Evolutionary conservation across 1,140 invertebrate genomes (phyloP).

Genomic region (Drosophila tsacasi): DNA sequence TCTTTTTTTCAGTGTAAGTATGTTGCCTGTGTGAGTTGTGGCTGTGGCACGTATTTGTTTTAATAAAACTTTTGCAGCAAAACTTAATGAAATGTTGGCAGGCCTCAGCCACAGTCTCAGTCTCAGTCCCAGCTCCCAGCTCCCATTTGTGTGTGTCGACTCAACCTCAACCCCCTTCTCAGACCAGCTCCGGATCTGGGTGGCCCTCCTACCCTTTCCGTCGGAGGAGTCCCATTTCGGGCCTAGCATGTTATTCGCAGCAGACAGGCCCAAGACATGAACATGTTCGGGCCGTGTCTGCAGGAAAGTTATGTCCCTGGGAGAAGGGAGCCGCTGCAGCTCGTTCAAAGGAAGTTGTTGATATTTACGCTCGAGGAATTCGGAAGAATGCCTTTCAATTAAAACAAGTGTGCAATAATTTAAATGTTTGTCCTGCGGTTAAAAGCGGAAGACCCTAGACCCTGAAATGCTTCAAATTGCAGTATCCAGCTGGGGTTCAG

Average conservation of each 20-base stretch:
- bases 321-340: constrained; percentile 26
- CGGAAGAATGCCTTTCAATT: constrained; percentile 79
- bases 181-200: background rate
- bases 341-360: constrained; percentile 75
- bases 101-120: constrained; percentile 50
- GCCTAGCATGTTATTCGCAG: constrained; percentile 34
- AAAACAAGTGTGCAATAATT: constrained; percentile 69
- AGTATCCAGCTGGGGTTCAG: constrained; percentile 13
- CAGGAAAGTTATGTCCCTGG: constrained; percentile 53
- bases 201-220: background rate
- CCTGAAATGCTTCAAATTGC: constrained; percentile 15
- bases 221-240: constrained; percentile 21
- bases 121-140: background rate
- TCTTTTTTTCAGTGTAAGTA: constrained; percentile 8
- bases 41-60: constrained; percentile 79
- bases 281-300: constrained; percentile 42
- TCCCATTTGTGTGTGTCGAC: constrained; percentile 15
- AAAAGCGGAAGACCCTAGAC: background rate
- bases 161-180: constrained; percentile 2
- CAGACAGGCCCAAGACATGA: constrained; percentile 48
- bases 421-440: constrained; percentile 52
- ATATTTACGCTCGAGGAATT: constrained; percentile 75
- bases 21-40: constrained; percentile 44
- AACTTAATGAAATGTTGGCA: constrained; percentile 83
- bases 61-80: constrained; percentile 83